Conservation (phyloP, 2,113 vertebrate genomes). For the human (Homo sapiens) region GRCh38 chr20:59178501-59179000, state of each 20-base stretch:
- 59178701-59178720: neutral
- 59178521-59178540: neutral
- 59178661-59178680: too few species aligned
- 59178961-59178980: neutral
- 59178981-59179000: neutral
- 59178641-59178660: neutral
- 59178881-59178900: neutral
- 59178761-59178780: neutral
- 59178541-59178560: too few species aligned
- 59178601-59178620: neutral
- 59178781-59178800: neutral
- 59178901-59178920: neutral
- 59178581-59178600: neutral
- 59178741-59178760: neutral
- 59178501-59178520: neutral
- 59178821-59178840: neutral
- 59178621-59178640: neutral
- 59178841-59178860: neutral
- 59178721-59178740: neutral
- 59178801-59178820: neutral
- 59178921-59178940: too few species aligned
- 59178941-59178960: neutral
- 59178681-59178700: neutral
- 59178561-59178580: neutral
- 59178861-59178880: neutral